phyloP scores from a whole-genome alignment of 2,888 invertebrate genomes.

The Drosophila helvetica region DNA sequence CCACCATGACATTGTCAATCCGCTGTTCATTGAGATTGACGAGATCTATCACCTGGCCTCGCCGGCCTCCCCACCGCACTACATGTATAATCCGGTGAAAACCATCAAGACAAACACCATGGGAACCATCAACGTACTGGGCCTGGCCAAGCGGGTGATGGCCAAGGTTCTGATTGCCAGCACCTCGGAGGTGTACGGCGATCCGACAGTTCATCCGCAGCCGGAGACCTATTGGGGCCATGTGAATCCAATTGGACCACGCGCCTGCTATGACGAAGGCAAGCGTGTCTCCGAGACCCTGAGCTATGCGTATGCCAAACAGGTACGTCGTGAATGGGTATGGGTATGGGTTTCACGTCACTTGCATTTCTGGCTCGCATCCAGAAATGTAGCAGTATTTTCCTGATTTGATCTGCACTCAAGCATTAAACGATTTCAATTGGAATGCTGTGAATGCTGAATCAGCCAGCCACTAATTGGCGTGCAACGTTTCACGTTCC shows the following conservation, averaged over 20 bases:
- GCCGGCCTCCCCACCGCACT: constrained; percentile 99
- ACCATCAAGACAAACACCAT: constrained; percentile 99
- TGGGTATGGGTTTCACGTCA: constrained; percentile 8
- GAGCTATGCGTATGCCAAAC: constrained; percentile 97
- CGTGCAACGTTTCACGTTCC: constrained; percentile 22
- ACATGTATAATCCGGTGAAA: constrained; percentile 99
- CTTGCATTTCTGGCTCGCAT: constrained; percentile 5
- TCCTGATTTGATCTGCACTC: constrained; percentile 53
- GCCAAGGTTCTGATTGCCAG: constrained; percentile 98
- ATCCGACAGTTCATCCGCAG: constrained; percentile 99
- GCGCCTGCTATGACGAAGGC: constrained; percentile 99
- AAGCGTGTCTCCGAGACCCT: constrained; percentile 98
- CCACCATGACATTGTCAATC: constrained; percentile 99
- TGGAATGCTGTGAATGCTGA: constrained; percentile 15
- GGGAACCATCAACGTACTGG: constrained; percentile 95
- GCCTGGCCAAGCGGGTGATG: constrained; percentile 95
- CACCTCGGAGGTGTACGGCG: constrained; percentile 99
- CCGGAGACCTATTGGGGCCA: constrained; percentile 99
- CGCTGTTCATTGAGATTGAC: constrained; percentile 97
- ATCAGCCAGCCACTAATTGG: constrained; percentile 22
- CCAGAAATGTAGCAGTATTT: constrained; percentile 39
- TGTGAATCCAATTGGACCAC: constrained; percentile 98
- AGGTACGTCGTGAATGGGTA: constrained; percentile 82
- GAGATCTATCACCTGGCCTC: constrained; percentile 99
- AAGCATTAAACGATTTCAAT: constrained; percentile 55